Evolutionary conservation across 2,888 invertebrate genomes (phyloP).

Genomic region (Epistrophe grossulariae): DNA sequence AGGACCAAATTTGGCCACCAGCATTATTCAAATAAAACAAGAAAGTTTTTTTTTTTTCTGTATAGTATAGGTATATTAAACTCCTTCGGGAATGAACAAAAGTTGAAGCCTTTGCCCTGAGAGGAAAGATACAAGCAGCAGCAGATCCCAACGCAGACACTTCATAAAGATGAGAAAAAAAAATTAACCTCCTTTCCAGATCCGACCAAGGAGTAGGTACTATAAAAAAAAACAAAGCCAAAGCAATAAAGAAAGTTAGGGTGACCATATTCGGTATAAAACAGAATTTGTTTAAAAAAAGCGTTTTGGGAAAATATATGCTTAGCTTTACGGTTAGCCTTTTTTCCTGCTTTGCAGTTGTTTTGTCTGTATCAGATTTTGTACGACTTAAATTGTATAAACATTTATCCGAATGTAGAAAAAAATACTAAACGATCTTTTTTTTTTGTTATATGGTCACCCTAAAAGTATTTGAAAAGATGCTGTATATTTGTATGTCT

Average conservation of each 20-base stretch:
- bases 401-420: too few relatives aligned
- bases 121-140: constrained; percentile 39
- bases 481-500: too few relatives aligned
- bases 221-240: not conserved
- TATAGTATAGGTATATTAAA: not conserved
- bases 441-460: too few relatives aligned
- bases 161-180: constrained; percentile 48
- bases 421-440: too few relatives aligned
- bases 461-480: too few relatives aligned
- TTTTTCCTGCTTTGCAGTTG: too few relatives aligned
- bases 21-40: constrained; percentile 63
- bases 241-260: not conserved
- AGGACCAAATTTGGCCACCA: constrained; percentile 60
- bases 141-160: constrained; percentile 21
- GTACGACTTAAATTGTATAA: too few relatives aligned
- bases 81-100: constrained; percentile 47
- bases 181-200: constrained; percentile 26
- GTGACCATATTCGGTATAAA: not conserved
- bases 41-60: constrained; percentile 10
- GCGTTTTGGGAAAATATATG: too few relatives aligned
- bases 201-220: constrained; percentile 8
- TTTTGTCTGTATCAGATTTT: too few relatives aligned
- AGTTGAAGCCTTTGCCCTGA: constrained; percentile 46
- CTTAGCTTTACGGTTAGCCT: too few relatives aligned
- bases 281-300: not conserved